These are phyloP conservation scores for Phlogophora meticulosa DNA, from an alignment of 2,888 invertebrate species.

Conservation along the genomic window DNA sequence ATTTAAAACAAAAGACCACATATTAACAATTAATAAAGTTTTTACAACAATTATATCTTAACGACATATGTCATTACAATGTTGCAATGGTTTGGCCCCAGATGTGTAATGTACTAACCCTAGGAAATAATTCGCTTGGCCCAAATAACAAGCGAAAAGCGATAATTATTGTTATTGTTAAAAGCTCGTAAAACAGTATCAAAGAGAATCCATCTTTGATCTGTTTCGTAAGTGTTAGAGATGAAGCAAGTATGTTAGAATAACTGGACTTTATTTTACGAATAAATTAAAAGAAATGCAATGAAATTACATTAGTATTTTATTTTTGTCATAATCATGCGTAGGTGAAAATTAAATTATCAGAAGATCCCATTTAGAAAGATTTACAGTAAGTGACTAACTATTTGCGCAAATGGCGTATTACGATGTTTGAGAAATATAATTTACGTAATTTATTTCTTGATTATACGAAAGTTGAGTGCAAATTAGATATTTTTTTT, in stretches of 20 bases:
- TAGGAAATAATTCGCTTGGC: conserved; percentile 63
- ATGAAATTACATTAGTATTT: conserved; percentile 28
- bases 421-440: conserved; percentile 41
- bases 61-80: conserved; percentile 64
- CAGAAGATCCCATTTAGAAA: conserved; percentile 42
- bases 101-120: conserved; percentile 58
- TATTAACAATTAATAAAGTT: conserved; percentile 32
- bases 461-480: conserved; percentile 56
- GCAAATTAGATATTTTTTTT: conserved; percentile 51
- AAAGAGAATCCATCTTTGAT: conserved; percentile 67
- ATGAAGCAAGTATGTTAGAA: conserved; percentile 62
- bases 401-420: conserved; percentile 53
- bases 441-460: conserved; percentile 57
- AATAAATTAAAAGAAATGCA: conserved; percentile 46
- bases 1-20: conserved; percentile 48
- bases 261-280: conserved; percentile 53
- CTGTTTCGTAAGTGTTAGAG: conserved; percentile 64
- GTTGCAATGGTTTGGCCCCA: conserved; percentile 62
- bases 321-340: conserved; percentile 33
- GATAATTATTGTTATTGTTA: conserved; percentile 66
- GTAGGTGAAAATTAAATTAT: conserved; percentile 52
- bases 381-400: conserved; percentile 43
- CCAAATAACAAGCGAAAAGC: conserved; percentile 57
- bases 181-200: conserved; percentile 63
- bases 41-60: conserved; percentile 62